These are phyloP conservation scores for Urosaurus nigricauda DNA, from an alignment of 2,797 vertebrate species.

Conservation along the genomic window DNA sequence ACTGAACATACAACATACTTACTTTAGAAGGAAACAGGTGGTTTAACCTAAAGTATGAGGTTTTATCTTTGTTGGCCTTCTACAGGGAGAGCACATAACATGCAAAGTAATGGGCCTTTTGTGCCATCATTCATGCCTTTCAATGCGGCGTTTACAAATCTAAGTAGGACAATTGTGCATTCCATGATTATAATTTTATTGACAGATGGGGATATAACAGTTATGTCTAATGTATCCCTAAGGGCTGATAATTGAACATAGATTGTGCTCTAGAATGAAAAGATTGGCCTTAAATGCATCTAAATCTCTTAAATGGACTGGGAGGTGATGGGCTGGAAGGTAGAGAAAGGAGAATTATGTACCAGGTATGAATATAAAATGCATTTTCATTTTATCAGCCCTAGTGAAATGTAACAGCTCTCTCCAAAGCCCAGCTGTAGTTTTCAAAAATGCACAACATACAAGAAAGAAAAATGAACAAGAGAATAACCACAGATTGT, in stretches of 20 bases:
- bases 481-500: constrained; percentile 29
- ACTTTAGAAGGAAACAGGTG: constrained; percentile 45
- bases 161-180: constrained; percentile 72
- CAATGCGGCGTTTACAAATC: constrained; percentile 67
- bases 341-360: constrained; percentile 65
- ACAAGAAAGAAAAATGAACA: constrained; percentile 46
- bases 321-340: constrained; percentile 65
- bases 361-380: constrained; percentile 72
- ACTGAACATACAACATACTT: not conserved
- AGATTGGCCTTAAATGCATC: constrained; percentile 66
- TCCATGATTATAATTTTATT: constrained; percentile 76
- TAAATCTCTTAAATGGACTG: constrained; percentile 74
- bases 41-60: constrained; percentile 37
- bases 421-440: constrained; percentile 45
- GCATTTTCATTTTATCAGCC: constrained; percentile 70
- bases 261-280: constrained; percentile 56
- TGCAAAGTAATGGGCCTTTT: constrained; percentile 55
- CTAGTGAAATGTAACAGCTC: constrained; percentile 65
- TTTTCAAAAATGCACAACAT: constrained; percentile 39
- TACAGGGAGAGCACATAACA: constrained; percentile 57
- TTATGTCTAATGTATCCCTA: constrained; percentile 69
- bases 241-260: constrained; percentile 70
- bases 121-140: constrained; percentile 67
- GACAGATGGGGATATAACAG: constrained; percentile 78
- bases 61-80: constrained; percentile 54